Conservation (phyloP, 2,888 invertebrate genomes). For the Hydrotaea cyrtoneurina region DNA sequence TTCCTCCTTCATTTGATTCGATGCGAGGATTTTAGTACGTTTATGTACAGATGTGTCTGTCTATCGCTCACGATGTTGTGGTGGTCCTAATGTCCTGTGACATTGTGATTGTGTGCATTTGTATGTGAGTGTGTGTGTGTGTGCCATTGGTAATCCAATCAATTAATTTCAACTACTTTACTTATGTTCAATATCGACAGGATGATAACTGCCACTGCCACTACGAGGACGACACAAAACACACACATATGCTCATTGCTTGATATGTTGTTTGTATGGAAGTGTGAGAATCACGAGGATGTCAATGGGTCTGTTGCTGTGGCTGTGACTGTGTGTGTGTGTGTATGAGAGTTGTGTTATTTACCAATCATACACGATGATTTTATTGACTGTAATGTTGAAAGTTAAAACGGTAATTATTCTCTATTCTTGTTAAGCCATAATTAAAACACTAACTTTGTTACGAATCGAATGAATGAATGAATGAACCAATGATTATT, state of each 20-base stretch:
- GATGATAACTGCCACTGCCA: conserved; percentile 45
- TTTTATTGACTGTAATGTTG: conserved; percentile 61
- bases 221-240: conserved; percentile 21
- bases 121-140: conserved; percentile 10
- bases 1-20: neutral
- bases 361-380: conserved; percentile 55
- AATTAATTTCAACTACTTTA: conserved; percentile 68
- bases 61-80: neutral
- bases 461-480: conserved; percentile 18
- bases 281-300: neutral
- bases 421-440: conserved; percentile 29
- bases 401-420: conserved; percentile 64
- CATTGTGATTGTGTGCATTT: conserved; percentile 40
- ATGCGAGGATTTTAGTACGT: neutral
- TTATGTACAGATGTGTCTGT: neutral
- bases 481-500: conserved; percentile 20
- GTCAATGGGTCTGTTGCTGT: neutral
- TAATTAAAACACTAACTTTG: conserved; percentile 32
- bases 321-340: neutral
- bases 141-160: conserved; percentile 65
- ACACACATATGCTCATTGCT: neutral
- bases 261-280: conserved; percentile 11
- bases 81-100: conserved; percentile 37
- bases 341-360: conserved; percentile 40
- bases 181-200: conserved; percentile 45